Percentiles rank a stretch among this genome's conserved stretches.
phyloP scores from a whole-genome alignment of 2,888 invertebrate genomes.

The Dyspetes luteomarginatus region DNA sequence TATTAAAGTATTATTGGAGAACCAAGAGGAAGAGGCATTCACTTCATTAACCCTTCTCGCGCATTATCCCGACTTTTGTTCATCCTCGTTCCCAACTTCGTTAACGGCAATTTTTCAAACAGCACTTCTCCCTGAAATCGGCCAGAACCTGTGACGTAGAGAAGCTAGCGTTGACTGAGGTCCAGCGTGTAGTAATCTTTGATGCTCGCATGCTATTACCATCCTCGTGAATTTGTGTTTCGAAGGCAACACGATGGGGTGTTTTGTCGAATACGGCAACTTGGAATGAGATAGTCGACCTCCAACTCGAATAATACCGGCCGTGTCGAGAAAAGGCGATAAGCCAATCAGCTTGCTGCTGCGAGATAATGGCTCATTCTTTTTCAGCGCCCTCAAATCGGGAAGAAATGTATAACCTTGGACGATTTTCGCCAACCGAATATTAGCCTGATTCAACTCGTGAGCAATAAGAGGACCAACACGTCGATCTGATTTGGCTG shows the following conservation, averaged over 20 bases:
- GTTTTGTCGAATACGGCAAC: slow-evolving; percentile 36
- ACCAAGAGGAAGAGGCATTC: too few species aligned
- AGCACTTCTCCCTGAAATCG: slow-evolving; percentile 69
- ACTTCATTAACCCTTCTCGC: too few species aligned
- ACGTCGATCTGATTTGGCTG: neutral
- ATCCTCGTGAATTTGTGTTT: slow-evolving; percentile 39
- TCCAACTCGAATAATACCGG: slow-evolving; percentile 59
- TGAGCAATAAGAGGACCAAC: neutral
- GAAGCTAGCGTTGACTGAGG: slow-evolving; percentile 59
- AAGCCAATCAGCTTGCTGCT: slow-evolving; percentile 22
- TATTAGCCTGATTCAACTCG: neutral
- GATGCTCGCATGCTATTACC: slow-evolving; percentile 65
- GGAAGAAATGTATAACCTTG: neutral
- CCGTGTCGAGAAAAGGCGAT: slow-evolving; percentile 46
- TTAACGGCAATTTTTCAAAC: too few species aligned
- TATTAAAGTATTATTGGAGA: too few species aligned
- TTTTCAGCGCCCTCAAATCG: slow-evolving; percentile 33
- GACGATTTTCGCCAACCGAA: neutral
- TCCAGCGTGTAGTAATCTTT: slow-evolving; percentile 65
- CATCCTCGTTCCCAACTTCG: too few species aligned
- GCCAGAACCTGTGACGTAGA: slow-evolving; percentile 73
- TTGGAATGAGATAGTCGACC: slow-evolving; percentile 55
- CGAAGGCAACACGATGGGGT: slow-evolving; percentile 54
- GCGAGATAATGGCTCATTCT: neutral
- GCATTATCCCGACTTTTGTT: too few species aligned